Conservation (phyloP, 2,797 vertebrate species). For the Dendrocincla tyrannina region DNA sequence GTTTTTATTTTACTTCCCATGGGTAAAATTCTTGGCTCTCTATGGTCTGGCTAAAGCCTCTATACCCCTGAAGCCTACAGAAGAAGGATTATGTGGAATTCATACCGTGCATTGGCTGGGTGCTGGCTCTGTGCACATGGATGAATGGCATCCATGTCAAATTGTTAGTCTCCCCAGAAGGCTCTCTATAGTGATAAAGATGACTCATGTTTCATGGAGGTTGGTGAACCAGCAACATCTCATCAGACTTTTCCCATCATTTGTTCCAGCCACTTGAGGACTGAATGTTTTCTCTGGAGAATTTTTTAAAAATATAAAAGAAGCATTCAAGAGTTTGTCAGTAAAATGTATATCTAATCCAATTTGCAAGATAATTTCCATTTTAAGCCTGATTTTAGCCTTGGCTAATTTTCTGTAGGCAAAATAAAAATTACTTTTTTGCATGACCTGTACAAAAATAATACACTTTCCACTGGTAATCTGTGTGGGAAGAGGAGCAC, state of each 20-base stretch:
- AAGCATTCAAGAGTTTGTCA: neutral
- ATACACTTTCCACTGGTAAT: slow-evolving; percentile 8
- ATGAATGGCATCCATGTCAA: slow-evolving; percentile 57
- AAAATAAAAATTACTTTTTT: slow-evolving; percentile 32
- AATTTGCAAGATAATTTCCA: slow-evolving; percentile 23
- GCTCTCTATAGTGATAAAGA: slow-evolving; percentile 43
- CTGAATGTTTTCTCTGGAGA: neutral
- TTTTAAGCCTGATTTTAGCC: slow-evolving; percentile 24
- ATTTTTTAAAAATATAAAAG: neutral
- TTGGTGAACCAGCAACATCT: neutral
- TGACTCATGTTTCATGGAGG: slow-evolving; percentile 2
- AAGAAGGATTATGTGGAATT: slow-evolving; percentile 46
- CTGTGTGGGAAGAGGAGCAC: slow-evolving; percentile 5
- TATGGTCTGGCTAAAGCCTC: neutral
- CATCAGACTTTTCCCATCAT: slow-evolving; percentile 53
- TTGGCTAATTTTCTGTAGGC: slow-evolving; percentile 10
- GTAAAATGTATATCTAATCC: slow-evolving; percentile 27
- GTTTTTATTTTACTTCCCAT: slow-evolving; percentile 55
- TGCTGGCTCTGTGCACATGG: slow-evolving; percentile 1
- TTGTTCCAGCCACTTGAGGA: neutral
- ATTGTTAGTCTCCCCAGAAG: slow-evolving; percentile 27
- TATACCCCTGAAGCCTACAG: neutral
- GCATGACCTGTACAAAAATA: neutral
- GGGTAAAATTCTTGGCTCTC: slow-evolving; percentile 35
- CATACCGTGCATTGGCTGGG: neutral